Evolutionary conservation across 2,113 vertebrate species (phyloP).

Genomic region (Prochilodus magdalenae): DNA sequence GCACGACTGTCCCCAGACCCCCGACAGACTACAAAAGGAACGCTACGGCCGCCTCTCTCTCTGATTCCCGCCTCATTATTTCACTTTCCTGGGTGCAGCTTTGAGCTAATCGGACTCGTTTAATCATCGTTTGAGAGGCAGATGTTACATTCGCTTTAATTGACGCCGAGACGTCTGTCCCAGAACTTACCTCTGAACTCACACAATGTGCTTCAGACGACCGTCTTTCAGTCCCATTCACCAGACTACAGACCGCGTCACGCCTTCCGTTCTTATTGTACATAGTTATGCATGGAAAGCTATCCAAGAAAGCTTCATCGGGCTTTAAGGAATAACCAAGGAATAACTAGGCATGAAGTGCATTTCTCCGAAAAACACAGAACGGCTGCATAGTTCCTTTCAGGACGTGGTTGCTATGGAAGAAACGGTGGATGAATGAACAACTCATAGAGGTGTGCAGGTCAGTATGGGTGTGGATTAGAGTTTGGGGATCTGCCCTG

Average conservation of each 20-base stretch:
- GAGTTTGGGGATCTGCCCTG: too few species aligned
- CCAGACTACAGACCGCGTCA: background rate
- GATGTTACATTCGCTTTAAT: slow-evolving; percentile 49
- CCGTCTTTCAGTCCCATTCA: background rate
- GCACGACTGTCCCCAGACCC: slow-evolving; percentile 56
- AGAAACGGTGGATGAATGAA: too few species aligned
- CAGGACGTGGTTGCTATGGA: too few species aligned
- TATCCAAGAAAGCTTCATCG: background rate
- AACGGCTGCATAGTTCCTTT: too few species aligned
- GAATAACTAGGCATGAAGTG: too few species aligned
- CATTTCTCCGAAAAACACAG: too few species aligned
- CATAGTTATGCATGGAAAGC: background rate
- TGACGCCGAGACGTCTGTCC: background rate
- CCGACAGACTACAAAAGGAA: slow-evolving; percentile 68
- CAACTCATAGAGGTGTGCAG: too few species aligned
- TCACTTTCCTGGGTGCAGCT: slow-evolving; percentile 31
- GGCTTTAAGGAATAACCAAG: too few species aligned
- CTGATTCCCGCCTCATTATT: slow-evolving; percentile 64
- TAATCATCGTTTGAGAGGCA: slow-evolving; percentile 56
- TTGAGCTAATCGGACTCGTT: slow-evolving; percentile 66
- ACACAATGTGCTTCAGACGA: background rate
- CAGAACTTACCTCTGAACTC: background rate
- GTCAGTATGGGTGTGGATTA: too few species aligned
- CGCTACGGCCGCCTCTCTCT: slow-evolving; percentile 62
- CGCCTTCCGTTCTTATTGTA: background rate